Conservation (phyloP, 2,888 invertebrate species). For the Mycogona germanica region DNA sequence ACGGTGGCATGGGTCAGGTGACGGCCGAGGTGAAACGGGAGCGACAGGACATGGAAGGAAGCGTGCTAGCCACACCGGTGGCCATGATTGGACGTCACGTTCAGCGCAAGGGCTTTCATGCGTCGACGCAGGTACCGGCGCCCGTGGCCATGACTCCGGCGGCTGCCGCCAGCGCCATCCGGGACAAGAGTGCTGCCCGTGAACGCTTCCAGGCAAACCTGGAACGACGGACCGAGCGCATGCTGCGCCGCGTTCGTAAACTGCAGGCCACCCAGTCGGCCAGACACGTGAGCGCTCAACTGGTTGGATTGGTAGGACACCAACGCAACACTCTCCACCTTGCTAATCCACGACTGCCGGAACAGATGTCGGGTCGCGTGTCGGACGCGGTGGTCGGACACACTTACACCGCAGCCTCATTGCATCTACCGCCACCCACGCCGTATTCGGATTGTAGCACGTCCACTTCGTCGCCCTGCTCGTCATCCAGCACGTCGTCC, state of each 20-base stretch:
- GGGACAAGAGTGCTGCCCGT: slow-evolving; percentile 9
- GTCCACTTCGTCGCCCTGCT: background rate
- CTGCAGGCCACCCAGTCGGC: slow-evolving; percentile 62
- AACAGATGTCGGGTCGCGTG: background rate
- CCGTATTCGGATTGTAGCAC: slow-evolving; percentile 6
- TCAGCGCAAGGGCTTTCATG: too few relatives aligned
- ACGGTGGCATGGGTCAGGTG: background rate
- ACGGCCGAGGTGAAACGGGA: too few relatives aligned
- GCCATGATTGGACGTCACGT: too few relatives aligned
- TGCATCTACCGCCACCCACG: slow-evolving; percentile 9
- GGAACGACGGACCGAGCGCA: slow-evolving; percentile 55
- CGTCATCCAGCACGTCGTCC: slow-evolving; percentile 7
- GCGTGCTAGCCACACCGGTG: too few relatives aligned
- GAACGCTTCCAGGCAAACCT: slow-evolving; percentile 46
- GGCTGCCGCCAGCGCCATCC: background rate
- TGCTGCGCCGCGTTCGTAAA: slow-evolving; percentile 58
- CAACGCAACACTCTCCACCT: slow-evolving; percentile 42
- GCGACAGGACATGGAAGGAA: too few relatives aligned
- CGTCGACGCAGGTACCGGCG: background rate
- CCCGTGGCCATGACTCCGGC: background rate
- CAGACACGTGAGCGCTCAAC: slow-evolving; percentile 63
- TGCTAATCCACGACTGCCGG: slow-evolving; percentile 24
- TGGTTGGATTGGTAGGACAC: slow-evolving; percentile 59
- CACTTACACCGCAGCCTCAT: slow-evolving; percentile 3
- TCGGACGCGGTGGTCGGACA: background rate